Evolutionary conservation across 2,888 invertebrate species (phyloP), one percentile per base, ranked within the genome.

Genomic region (Troilus luridus): DNA sequence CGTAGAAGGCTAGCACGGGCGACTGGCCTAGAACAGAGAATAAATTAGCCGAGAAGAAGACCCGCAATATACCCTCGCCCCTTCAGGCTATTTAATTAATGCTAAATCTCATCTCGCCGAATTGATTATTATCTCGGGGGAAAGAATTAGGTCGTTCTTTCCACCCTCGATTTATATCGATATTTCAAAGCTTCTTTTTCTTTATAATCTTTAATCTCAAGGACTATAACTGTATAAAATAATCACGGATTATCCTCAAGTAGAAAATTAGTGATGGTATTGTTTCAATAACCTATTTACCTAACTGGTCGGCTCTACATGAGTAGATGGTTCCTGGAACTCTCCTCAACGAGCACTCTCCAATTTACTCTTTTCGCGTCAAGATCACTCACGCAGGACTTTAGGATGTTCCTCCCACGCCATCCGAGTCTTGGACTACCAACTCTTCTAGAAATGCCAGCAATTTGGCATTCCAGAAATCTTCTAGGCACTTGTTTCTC

Each of bases 41-140:
- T 89, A 58, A 64, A 27, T 41, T 62, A 62, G 54, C 72, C 58
- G 7, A 85, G 85, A 54, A 72, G 27, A 24, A 85, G 56, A 85
- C n/a, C 85, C 85, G 54, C 24, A 64, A 41, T 67, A 67, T 62
- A 21, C 27, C 64, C 27, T 58, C 89, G 56, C 19, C 67, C 10
- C n/a, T 56, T 17, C 81, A 56, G 56, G 56, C n/a, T 85, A 85
- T 85, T 85, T 85, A 85, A 85, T 85, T 85, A 85, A 85, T 85
- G 85, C 85, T 85, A 85, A 85, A 85, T 85, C 56, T 85, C 56
- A 85, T 85, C 85, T 85, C 85, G n/a, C n/a, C 56, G 85, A 58
- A 85, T 85, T 85, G 85, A 85, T 85, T 85, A 85, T 85, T 54
- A 56, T 85, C 56, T 58, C 56, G n/a, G 8, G 56, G 54, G 56